Base-by-base conservation (phyloP, 2,888 invertebrate genomes). In the Dynastes tityus region DNA sequence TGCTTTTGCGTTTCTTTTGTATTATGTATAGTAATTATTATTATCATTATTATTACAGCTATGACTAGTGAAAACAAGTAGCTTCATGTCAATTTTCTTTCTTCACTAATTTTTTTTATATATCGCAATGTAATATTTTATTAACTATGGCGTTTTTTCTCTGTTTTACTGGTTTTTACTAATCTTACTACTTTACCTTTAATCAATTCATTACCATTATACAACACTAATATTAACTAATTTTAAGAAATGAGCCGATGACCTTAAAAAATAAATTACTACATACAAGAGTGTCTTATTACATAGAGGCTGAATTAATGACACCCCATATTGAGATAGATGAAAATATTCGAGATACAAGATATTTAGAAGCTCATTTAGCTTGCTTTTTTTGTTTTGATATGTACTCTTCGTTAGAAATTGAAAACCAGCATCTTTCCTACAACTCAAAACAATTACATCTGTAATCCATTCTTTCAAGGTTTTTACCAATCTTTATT, bases 141-240 rank as follows among this genome's bases (percentile, higher is more conserved):
- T 22, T 65, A 65, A 65, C 37, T 80, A 83, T 82, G 81, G 81
- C 80, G 81, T 82, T 80, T 80, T 82, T 83, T 85, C 16, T 71
- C 11, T 51, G 11, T 6, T 51, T 51, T 13, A 16, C 5, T 37
- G 4, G 37, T 4, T 37, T 37, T 37, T 37, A 37, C 37, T 37
- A 37, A 85, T 82, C 82, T 84, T 85, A 85, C 81, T 82, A 84
- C 82, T 84, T 16, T 85, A 85, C 45, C 81, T 82, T 83, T 22
- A 84, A 85, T 85, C 85, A 86, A 78, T 77, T 81, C 80, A 75
- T 87, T 81, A 87, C 85, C 84, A 84, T 86, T 85, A 87, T 86
- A 87, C 86, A 86, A 87, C 86, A 87, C 87, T 87, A 87, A 87
- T 85, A 85, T 86, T 85, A 85, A 87, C 87, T 87, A 87, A 87